phyloP scores from a whole-genome alignment of 1,140 invertebrate genomes.

The Elymnias hypermnestra region DNA sequence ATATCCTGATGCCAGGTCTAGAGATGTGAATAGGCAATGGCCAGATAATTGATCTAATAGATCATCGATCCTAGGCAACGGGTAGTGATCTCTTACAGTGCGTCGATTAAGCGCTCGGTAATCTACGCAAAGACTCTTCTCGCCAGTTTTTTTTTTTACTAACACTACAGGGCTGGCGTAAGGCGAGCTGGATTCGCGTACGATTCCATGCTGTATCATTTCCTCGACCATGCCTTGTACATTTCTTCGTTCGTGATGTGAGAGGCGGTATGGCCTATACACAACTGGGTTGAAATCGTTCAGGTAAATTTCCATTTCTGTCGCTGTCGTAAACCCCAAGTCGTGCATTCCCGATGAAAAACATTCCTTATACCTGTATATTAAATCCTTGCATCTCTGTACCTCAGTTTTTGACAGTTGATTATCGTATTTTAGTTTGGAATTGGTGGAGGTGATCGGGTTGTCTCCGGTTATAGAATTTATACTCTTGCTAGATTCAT shows the following conservation, averaged over 20 bases:
- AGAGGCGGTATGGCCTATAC: constrained; percentile 10
- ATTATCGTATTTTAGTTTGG: not conserved
- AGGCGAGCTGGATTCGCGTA: constrained; percentile 10
- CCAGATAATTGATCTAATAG: constrained; percentile 12
- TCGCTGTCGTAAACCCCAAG: not conserved
- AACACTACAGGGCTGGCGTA: constrained; percentile 16
- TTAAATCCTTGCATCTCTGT: not conserved
- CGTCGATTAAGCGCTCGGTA: constrained; percentile 13
- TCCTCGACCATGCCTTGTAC: constrained; percentile 12
- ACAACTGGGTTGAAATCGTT: constrained; percentile 5
- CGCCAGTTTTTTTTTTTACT: constrained; percentile 17
- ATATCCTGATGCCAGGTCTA: constrained; percentile 14
- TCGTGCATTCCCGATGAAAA: constrained; percentile 7
- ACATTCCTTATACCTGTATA: constrained; percentile 8
- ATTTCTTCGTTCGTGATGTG: constrained; percentile 1
- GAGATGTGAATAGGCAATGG: not conserved
- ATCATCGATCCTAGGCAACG: constrained; percentile 11
- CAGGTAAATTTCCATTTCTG: constrained; percentile 8
- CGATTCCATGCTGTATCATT: constrained; percentile 7
- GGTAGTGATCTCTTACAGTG: constrained; percentile 15
- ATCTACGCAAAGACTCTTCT: constrained; percentile 17
- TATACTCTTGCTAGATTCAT: too few relatives aligned
- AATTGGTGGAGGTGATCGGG: too few relatives aligned
- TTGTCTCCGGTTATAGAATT: too few relatives aligned
- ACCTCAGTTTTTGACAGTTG: constrained; percentile 2